These are phyloP conservation scores for Phycodurus eques DNA, from an alignment of 2,113 vertebrate genomes.

Conservation along the genomic window DNA sequence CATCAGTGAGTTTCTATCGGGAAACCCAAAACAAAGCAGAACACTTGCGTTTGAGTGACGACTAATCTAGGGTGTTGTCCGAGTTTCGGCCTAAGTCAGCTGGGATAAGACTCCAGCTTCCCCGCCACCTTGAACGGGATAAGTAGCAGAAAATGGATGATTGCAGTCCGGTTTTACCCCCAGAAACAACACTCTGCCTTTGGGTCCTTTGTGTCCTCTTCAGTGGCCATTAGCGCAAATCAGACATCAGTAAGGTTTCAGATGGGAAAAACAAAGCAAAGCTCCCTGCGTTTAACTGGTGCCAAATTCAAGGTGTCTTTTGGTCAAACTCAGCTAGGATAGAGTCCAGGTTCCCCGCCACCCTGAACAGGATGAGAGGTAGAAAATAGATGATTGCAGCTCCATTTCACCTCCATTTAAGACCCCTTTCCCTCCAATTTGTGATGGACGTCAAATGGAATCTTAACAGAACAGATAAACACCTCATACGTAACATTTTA, in stretches of 20 bases:
- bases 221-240: background rate
- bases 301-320: background rate
- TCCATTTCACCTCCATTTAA: background rate
- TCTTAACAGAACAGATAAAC: background rate
- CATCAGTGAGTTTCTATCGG: background rate
- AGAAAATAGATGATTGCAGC: background rate
- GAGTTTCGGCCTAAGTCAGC: too few species aligned
- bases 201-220: background rate
- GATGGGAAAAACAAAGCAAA: background rate
- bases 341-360: background rate
- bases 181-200: background rate
- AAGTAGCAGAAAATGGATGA: background rate
- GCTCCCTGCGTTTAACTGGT: background rate
- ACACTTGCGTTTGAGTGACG: background rate
- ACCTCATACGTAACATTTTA: constrained; percentile 15
- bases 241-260: background rate
- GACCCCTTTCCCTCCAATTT: background rate
- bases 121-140: background rate
- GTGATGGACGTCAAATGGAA: background rate
- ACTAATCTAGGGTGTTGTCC: background rate
- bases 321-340: background rate
- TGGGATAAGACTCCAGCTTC: background rate
- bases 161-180: background rate
- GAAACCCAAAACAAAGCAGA: background rate
- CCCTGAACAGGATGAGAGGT: background rate